These are phyloP conservation scores for Drosophila nr. medialis DNA, from an alignment of 2,888 invertebrate genomes.

Conservation along the genomic window DNA sequence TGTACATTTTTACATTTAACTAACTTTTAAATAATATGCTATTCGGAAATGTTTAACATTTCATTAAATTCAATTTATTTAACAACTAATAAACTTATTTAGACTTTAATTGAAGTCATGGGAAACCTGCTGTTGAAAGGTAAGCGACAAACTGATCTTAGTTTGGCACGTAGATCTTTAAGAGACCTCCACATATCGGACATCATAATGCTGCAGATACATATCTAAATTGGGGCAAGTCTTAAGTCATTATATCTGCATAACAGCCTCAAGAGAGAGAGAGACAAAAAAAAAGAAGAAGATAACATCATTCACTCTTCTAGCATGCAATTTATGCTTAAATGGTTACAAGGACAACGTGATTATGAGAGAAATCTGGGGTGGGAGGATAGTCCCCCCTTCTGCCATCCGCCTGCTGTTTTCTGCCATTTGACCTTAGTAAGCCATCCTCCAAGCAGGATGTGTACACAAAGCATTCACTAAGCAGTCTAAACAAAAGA, in stretches of 20 bases:
- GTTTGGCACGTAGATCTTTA: not conserved
- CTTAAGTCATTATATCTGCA: constrained; percentile 2
- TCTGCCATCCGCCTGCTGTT: constrained; percentile 5
- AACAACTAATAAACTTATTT: not conserved
- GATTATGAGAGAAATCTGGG: constrained; percentile 56
- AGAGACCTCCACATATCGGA: not conserved
- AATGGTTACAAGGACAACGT: constrained; percentile 73
- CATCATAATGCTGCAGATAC: not conserved
- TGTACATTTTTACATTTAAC: no score
- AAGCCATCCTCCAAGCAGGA: constrained; percentile 49
- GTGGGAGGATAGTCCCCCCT: constrained; percentile 11
- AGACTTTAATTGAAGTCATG: not conserved
- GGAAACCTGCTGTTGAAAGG: not conserved
- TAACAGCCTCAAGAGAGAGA: constrained; percentile 8
- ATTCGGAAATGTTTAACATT: no score
- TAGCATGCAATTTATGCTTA: constrained; percentile 50
- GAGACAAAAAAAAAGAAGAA: not conserved
- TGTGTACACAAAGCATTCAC: constrained; percentile 60
- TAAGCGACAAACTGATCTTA: not conserved
- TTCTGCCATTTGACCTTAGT: constrained; percentile 68
- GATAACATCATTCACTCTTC: constrained; percentile 35
- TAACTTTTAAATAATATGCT: no score
- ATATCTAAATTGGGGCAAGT: constrained; percentile 3
- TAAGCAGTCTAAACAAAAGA: constrained; percentile 69
- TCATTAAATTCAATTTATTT: not conserved